These are phyloP conservation scores for Phorcus lineatus DNA, from an alignment of 2,888 invertebrate species.

Conservation along the genomic window DNA sequence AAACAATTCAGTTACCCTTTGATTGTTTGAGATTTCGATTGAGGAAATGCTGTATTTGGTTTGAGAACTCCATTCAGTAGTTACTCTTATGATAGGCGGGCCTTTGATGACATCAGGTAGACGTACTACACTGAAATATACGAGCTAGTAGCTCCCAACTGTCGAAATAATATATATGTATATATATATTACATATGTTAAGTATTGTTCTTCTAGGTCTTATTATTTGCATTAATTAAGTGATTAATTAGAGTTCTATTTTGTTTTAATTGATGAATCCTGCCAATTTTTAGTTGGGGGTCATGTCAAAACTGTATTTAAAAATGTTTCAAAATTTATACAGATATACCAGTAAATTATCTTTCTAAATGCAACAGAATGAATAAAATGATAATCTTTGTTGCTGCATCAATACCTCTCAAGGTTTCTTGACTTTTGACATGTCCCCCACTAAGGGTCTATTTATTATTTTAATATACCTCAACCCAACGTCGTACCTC, in stretches of 20 bases:
- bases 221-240: constrained; percentile 2
- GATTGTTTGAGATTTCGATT: too few species aligned
- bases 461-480: constrained; percentile 31
- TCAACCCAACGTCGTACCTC: constrained; percentile 30
- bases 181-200: constrained; percentile 1
- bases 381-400: too few species aligned
- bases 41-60: too few species aligned
- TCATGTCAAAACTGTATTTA: background rate
- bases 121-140: background rate
- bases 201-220: background rate
- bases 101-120: too few species aligned
- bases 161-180: constrained; percentile 10
- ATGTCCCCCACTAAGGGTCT: constrained; percentile 15
- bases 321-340: background rate
- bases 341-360: too few species aligned
- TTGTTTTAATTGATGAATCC: constrained; percentile 10
- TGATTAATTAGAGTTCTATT: constrained; percentile 8
- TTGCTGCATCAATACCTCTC: too few species aligned
- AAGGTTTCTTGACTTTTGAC: background rate
- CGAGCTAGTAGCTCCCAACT: background rate
- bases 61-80: too few species aligned
- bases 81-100: too few species aligned
- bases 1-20: too few species aligned
- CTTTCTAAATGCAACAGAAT: too few species aligned
- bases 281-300: constrained; percentile 8